Evolutionary conservation across 2,797 vertebrate genomes (phyloP), one percentile per base, ranked within the genome.

Genomic region (Scarus forsteni): DNA sequence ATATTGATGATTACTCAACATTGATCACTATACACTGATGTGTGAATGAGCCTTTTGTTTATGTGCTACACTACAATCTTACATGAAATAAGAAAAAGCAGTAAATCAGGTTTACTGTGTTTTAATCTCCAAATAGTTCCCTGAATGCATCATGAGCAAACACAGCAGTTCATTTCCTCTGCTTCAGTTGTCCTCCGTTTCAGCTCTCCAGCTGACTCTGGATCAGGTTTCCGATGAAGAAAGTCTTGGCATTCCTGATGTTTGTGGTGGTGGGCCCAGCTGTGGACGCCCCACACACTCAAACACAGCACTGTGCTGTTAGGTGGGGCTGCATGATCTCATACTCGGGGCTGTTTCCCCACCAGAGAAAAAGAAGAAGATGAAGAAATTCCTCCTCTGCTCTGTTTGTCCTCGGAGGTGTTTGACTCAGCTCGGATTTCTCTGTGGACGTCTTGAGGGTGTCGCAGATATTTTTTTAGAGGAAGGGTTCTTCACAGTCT

Each of bases 301-400:
- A 68, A 15, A 46, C 59, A 66, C 65, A 27, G 15, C 14, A 13
- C 62, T 56, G 52, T 72, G 67, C 75, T 80, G 83, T 72, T 78
- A 85, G 90, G 88, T 81, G 85, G 80, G 78, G 89, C 40, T 67
- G 62, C 62, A 89, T 92, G 88, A 93, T 71, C 81, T 93, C 90
- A 93, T 81, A 7, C 70, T 70, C 55, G 50, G 46, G 55, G 64
- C 51, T 66, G 65, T 84, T 77, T 54, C 75, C 71, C 52, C 50
- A 18, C 55, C 72, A 60, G 54, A 60, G 53, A 10, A 38, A 60
- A 85, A 60, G 55, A 52, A 76, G 69, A 75, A 70, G 71, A 79
- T 53, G 9, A 39, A 66, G 51, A 60, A 36, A 49, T 48, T 38
- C 61, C 69, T 68, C 75, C 75, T 80, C 65, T 8, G 71, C 73